These are phyloP conservation scores for Acheta domesticus DNA, from an alignment of 2,888 invertebrate genomes.

Conservation along the genomic window DNA sequence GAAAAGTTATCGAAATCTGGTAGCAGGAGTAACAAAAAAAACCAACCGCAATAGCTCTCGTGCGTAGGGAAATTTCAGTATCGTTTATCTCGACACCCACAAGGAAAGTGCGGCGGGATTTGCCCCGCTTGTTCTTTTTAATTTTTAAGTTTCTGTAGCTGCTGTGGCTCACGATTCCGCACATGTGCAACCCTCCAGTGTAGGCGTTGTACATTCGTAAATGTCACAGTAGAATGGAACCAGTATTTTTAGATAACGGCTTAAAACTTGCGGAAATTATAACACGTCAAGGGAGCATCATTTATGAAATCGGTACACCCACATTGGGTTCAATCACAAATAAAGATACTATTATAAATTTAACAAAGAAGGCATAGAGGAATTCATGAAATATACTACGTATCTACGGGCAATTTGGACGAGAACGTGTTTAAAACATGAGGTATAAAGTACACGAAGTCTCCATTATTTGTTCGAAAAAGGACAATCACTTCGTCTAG, in stretches of 20 bases:
- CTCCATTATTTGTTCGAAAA: neutral
- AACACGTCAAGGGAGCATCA: no score
- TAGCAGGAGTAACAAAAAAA: slow-evolving; percentile 24
- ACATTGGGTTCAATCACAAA: neutral
- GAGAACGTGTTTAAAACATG: neutral
- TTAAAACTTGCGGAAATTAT: no score
- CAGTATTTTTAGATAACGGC: no score
- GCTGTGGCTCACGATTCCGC: slow-evolving; percentile 18
- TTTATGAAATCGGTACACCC: no score
- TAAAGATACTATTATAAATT: neutral
- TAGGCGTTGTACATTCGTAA: neutral
- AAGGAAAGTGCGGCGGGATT: neutral
- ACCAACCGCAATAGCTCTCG: slow-evolving; percentile 26
- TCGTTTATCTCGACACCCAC: slow-evolving; percentile 21
- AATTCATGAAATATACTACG: neutral
- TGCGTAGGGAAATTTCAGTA: slow-evolving; percentile 22
- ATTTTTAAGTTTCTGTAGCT: neutral
- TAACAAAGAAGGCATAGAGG: neutral
- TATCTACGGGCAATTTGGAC: neutral
- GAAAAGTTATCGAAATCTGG: slow-evolving; percentile 24
- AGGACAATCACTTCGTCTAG: slow-evolving; percentile 5
- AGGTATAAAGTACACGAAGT: neutral
- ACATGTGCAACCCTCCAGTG: neutral
- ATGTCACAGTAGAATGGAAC: neutral
- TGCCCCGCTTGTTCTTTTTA: neutral